Conservation (phyloP, 2,888 invertebrate species). For the Nemotelus nigrinus region DNA sequence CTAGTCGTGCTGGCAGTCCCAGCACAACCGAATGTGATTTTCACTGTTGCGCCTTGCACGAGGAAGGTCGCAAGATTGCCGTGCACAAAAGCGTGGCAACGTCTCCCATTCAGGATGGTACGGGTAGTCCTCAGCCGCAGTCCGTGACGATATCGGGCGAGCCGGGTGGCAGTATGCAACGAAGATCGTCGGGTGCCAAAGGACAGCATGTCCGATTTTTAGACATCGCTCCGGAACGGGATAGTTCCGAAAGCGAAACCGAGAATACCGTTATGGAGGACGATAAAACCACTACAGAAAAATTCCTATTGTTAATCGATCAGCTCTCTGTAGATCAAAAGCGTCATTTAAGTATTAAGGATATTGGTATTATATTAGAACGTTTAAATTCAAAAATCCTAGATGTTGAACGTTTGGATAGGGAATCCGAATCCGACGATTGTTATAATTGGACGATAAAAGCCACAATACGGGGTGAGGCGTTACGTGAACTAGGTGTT, state of each 20-base stretch:
- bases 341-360: constrained; percentile 91
- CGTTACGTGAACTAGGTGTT: constrained; percentile 88
- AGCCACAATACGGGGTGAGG: constrained; percentile 92
- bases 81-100: constrained; percentile 93
- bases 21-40: constrained; percentile 87
- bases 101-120: constrained; percentile 87
- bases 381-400: constrained; percentile 91
- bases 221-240: constrained; percentile 80
- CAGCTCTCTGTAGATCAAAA: constrained; percentile 93
- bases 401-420: constrained; percentile 90
- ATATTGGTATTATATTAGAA: constrained; percentile 94
- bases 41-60: constrained; percentile 94
- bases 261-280: constrained; percentile 94
- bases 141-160: constrained; percentile 65
- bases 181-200: constrained; percentile 69
- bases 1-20: constrained; percentile 74
- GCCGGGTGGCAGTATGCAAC: constrained; percentile 65
- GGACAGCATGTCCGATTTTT: constrained; percentile 85
- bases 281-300: constrained; percentile 88
- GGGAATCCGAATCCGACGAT: constrained; percentile 92
- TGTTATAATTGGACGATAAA: constrained; percentile 97
- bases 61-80: constrained; percentile 90
- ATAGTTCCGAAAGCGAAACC: constrained; percentile 92
- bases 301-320: constrained; percentile 92
- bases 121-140: constrained; percentile 74